Conservation (phyloP, 2,888 invertebrate species). For the Sphaeridia pumilis region DNA sequence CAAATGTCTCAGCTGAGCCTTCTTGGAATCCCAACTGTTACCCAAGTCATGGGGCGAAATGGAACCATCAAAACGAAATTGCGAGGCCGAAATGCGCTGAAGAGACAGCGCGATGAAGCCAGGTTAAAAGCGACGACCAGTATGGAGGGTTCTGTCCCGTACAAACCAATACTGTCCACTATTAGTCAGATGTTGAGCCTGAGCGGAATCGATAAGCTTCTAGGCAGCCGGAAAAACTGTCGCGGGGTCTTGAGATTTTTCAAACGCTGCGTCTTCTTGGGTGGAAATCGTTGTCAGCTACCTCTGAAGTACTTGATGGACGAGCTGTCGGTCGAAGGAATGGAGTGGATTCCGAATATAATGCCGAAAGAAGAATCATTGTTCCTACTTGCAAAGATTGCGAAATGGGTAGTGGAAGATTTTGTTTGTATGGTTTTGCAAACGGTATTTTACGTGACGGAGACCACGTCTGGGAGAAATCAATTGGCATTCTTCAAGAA, state of each 20-base stretch:
- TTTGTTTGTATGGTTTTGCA: conserved; percentile 18
- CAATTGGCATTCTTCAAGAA: conserved; percentile 21
- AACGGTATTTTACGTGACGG: conserved; percentile 27
- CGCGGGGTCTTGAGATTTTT: conserved; percentile 22
- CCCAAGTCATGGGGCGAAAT: too few species aligned
- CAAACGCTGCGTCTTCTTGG: conserved; percentile 20
- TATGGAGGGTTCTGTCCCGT: conserved; percentile 15
- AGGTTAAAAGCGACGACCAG: neutral
- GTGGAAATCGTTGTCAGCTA: conserved; percentile 20
- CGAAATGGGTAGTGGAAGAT: conserved; percentile 20
- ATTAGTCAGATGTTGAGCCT: conserved; percentile 22
- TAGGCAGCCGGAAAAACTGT: conserved; percentile 21
- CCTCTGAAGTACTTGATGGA: conserved; percentile 22
- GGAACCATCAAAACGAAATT: neutral
- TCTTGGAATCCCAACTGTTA: too few species aligned
- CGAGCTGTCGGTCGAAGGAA: neutral
- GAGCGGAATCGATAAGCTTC: conserved; percentile 10
- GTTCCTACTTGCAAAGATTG: conserved; percentile 15
- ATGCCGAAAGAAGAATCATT: neutral
- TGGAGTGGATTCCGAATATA: neutral
- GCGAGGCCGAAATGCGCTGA: neutral
- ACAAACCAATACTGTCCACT: conserved; percentile 16
- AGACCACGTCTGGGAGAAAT: conserved; percentile 13
- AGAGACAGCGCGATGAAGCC: neutral
- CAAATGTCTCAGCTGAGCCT: too few species aligned